Conservation (phyloP, 2,888 invertebrate species). For the Diplazon laetatorius region DNA sequence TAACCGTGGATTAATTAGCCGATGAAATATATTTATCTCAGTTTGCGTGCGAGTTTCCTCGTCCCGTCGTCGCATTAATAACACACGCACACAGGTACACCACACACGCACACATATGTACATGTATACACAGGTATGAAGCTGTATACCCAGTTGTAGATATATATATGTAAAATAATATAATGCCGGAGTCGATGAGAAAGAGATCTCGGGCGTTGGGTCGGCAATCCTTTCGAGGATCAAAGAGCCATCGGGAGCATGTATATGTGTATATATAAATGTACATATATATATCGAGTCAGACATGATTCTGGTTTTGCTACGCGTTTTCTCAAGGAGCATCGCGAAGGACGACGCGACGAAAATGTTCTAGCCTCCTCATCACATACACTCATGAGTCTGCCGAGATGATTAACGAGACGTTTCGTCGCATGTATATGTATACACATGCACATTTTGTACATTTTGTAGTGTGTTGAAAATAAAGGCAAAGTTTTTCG, state of each 20-base stretch:
- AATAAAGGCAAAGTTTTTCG: no score
- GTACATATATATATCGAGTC: not conserved
- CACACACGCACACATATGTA: no score
- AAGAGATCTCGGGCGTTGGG: conserved; percentile 45
- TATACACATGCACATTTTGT: not conserved
- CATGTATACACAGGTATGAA: not conserved
- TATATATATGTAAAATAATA: conserved; percentile 32
- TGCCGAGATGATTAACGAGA: conserved; percentile 55
- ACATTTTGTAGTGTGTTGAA: no score
- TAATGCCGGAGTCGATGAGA: conserved; percentile 51
- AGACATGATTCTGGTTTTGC: conserved; percentile 53
- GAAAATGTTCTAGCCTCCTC: conserved; percentile 34
- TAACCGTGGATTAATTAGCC: conserved; percentile 66
- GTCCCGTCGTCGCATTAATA: conserved; percentile 41
- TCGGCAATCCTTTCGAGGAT: conserved; percentile 59
- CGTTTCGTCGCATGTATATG: conserved; percentile 31
- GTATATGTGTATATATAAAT: no score
- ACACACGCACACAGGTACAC: not conserved
- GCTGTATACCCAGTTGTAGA: conserved; percentile 8
- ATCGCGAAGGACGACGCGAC: conserved; percentile 1
- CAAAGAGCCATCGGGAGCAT: conserved; percentile 53
- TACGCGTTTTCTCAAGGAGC: conserved; percentile 9
- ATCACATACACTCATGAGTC: not conserved
- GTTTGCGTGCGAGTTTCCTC: conserved; percentile 48
- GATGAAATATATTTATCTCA: conserved; percentile 64